Evolutionary conservation across 1,140 invertebrate genomes (phyloP).

Genomic region (Olivierus martensii): DNA sequence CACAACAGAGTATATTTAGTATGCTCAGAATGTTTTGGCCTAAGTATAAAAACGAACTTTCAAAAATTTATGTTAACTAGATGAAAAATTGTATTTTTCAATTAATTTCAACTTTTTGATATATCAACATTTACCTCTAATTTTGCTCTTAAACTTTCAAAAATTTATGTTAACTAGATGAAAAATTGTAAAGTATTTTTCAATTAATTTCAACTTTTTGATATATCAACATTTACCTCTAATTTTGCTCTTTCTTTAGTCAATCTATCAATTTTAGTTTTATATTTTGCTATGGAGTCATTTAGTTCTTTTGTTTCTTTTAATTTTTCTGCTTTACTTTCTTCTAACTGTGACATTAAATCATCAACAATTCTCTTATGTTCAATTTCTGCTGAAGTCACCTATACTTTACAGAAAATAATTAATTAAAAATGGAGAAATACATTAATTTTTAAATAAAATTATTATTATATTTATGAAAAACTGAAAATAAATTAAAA

Average conservation of each 20-base stretch:
- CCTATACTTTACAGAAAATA: slow-evolving; percentile 18
- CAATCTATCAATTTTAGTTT: slow-evolving; percentile 26
- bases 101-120: too few species aligned
- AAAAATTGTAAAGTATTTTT: too few species aligned
- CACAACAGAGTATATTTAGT: too few species aligned
- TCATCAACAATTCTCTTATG: slow-evolving; percentile 24
- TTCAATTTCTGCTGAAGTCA: slow-evolving; percentile 26
- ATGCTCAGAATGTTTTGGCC: too few species aligned
- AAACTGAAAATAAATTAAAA: too few species aligned
- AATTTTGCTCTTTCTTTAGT: slow-evolving; percentile 32
- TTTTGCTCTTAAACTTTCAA: slow-evolving; percentile 31
- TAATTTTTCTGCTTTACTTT: slow-evolving; percentile 23
- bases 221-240: slow-evolving; percentile 24
- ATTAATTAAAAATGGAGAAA: neutral
- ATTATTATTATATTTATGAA: too few species aligned
- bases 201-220: too few species aligned
- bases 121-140: slow-evolving; percentile 25
- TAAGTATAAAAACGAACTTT: too few species aligned
- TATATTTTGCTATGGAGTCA: slow-evolving; percentile 23
- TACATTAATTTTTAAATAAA: too few species aligned
- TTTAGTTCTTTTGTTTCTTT: slow-evolving; percentile 26
- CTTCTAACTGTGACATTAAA: slow-evolving; percentile 24
- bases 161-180: too few species aligned
- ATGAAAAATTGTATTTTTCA: too few species aligned
- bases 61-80: too few species aligned